Evolutionary conservation across 2,888 invertebrate genomes (phyloP), one percentile per base, ranked within the genome.

Genomic region (Autographa pulchrina): DNA sequence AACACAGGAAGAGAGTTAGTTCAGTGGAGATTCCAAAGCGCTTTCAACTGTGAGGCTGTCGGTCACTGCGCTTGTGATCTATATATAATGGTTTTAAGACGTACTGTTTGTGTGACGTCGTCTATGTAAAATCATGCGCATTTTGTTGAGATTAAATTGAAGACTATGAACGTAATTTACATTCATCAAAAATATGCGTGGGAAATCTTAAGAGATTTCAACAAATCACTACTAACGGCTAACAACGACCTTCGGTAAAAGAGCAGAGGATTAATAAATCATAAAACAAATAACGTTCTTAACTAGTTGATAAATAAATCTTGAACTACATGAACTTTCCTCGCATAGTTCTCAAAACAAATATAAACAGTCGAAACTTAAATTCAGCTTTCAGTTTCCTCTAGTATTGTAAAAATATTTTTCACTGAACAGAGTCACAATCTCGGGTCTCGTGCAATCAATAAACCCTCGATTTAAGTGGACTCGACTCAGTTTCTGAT

Each of bases 231-330:
- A 11, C 9, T 11, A 38, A 38, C 38, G 11, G 38, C 38, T 38
- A 4, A 38, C 11, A 38, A 38, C 25, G 25, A 2, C 25, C 25
- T 25, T 25, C 25, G 1, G 1, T 25, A 25, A 3, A 2, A 25
- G 25, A 25, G 25, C 1, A 25, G 3, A 25, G 5, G 0, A 38
- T 38, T 41, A 43, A 16, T 43, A 7, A 54, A 54, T 54, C 54
- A 18, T 2, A 18, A 13, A 56, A 25, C 4, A 4, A 56, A 25
- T 7, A 5, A 62, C 14, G 2, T 43, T 16, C 20, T 52, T 14
- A 41, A 18, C 20, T 20, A 11, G 63, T 6, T 13, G 54, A 38
- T 35, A 56, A 60, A 67, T 78, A 68, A 64, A 68, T 68, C 64
- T 58, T 25, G n/a, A 74, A 58, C 56, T 54, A 11, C 32, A 48